These are phyloP conservation scores for Diabrotica virgifera DNA, from an alignment of 1,140 invertebrate genomes.

Conservation along the genomic window DNA sequence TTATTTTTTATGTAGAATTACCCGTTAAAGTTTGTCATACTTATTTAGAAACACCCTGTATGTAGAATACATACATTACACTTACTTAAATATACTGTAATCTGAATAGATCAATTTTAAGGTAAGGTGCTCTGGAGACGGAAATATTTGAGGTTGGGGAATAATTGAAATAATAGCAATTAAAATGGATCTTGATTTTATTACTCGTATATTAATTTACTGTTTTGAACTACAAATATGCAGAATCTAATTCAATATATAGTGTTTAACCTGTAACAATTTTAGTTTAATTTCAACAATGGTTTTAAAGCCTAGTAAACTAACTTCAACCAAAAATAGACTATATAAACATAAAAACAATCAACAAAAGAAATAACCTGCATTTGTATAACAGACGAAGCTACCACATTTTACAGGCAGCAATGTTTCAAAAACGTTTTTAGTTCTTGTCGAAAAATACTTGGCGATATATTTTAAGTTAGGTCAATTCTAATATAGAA, in stretches of 20 bases:
- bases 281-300: constrained; percentile 1
- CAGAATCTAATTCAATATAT: constrained; percentile 6
- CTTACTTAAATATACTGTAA: no score
- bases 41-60: no score
- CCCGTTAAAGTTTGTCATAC: no score
- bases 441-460: constrained; percentile 25
- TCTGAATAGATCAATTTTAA: no score
- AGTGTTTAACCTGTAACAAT: constrained; percentile 7
- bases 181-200: no score
- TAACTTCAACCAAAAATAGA: constrained; percentile 51
- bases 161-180: no score
- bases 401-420: not conserved
- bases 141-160: no score
- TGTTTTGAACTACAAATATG: no score
- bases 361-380: constrained; percentile 50
- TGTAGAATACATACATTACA: no score
- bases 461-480: constrained; percentile 17
- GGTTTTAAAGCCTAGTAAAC: constrained; percentile 33
- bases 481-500: constrained; percentile 41
- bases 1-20: no score
- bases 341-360: constrained; percentile 53
- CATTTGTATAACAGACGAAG: constrained; percentile 41
- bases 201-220: no score
- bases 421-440: not conserved
- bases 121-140: no score